Percentiles rank a stretch among this genome's conserved stretches.
phyloP scores from a whole-genome alignment of 2,797 vertebrate species.

The Adelosebastes latens region DNA sequence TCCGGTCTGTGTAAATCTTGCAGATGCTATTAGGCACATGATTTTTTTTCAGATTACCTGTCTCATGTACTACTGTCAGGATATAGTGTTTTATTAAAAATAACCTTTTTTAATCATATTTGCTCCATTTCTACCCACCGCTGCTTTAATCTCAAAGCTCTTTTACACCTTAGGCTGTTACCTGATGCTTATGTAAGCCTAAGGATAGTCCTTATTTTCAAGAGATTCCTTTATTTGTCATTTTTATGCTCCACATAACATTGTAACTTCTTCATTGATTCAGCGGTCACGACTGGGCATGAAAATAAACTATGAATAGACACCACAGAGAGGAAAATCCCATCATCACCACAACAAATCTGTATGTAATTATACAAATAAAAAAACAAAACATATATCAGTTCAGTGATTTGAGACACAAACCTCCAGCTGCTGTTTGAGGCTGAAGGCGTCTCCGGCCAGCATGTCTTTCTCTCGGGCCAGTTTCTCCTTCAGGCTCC shows the following conservation, averaged over 20 bases:
- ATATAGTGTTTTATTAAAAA: no score
- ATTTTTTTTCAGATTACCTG: no score
- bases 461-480: slow-evolving; percentile 92
- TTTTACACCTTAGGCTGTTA: not conserved
- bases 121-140: no score
- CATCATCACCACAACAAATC: not conserved
- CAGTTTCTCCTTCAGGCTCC: slow-evolving; percentile 90
- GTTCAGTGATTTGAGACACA: slow-evolving; percentile 9
- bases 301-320: not conserved
- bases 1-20: no score
- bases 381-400: not conserved
- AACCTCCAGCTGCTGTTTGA: slow-evolving; percentile 95
- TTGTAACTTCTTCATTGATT: not conserved
- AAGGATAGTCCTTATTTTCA: not conserved
- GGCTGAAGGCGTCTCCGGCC: slow-evolving; percentile 89
- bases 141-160: not conserved
- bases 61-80: no score
- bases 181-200: not conserved
- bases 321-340: not conserved
- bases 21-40: accelerated
- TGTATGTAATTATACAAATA: not conserved
- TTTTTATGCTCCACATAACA: no score
- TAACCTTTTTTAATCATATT: no score
- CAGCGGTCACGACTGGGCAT: not conserved
- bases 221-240: no score